A percentile compares a stretch with the other conserved stretches of the same genome.
These are phyloP conservation scores for Metridium senile DNA, from an alignment of 92 coral and sea anemone species.

Conservation along the genomic window DNA sequence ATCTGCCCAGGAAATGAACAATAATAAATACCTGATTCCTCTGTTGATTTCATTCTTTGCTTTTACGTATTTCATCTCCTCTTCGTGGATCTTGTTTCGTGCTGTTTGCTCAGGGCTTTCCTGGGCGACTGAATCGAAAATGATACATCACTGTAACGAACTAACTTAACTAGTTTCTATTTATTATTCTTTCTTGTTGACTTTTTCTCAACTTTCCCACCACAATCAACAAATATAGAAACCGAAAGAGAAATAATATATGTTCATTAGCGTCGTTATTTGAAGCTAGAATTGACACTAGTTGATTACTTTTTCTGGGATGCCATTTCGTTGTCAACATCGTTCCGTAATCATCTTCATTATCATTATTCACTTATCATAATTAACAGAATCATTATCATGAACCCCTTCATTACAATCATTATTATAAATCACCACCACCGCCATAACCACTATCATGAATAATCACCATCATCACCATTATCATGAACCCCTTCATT, in stretches of 20 bases:
- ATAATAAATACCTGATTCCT: slow-evolving; percentile 56
- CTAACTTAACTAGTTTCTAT: background rate
- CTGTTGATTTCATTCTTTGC: slow-evolving; percentile 81
- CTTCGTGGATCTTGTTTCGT: slow-evolving; percentile 62
- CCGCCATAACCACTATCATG: background rate
- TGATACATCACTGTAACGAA: background rate
- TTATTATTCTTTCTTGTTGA: background rate
- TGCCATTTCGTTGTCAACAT: background rate
- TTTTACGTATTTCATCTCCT: slow-evolving; percentile 70
- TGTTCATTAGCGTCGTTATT: too few species aligned
- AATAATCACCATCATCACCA: background rate
- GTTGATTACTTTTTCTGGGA: too few species aligned
- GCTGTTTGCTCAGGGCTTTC: slow-evolving; percentile 56
- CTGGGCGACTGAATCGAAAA: slow-evolving; percentile 32
- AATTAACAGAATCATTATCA: too few species aligned
- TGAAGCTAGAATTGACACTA: too few species aligned
- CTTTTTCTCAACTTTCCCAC: too few species aligned
- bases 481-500: background rate
- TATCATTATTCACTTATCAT: too few species aligned
- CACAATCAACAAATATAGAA: too few species aligned
- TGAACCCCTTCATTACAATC: background rate
- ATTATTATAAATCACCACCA: background rate
- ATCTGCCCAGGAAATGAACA: background rate
- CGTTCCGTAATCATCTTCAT: too few species aligned
- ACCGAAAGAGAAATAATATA: too few species aligned